Conservation (phyloP, 2,113 vertebrate genomes). For the Ornithorhynchus anatinus region DNA sequence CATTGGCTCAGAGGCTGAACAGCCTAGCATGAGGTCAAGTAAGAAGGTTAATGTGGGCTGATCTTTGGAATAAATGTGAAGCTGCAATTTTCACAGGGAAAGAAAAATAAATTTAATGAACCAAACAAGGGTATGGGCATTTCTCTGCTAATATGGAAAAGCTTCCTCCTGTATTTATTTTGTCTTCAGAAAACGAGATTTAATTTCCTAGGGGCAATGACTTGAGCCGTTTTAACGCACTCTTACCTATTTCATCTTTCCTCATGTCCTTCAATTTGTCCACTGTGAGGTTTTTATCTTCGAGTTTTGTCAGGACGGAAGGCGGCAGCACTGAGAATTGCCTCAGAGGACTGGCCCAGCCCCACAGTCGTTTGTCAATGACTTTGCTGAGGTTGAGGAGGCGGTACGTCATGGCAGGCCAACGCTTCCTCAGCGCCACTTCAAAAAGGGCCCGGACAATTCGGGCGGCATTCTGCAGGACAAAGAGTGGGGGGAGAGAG, state of each 20-base stretch:
- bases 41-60: no score
- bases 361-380: slow-evolving; percentile 96
- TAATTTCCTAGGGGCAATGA: neutral
- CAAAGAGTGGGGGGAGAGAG: neutral
- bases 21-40: no score
- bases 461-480: slow-evolving; percentile 90
- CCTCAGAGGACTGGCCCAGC: slow-evolving; percentile 89
- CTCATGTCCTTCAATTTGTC: slow-evolving; percentile 97
- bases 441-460: slow-evolving; percentile 96
- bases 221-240: slow-evolving; percentile 9
- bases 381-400: slow-evolving; percentile 95
- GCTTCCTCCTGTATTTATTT: neutral
- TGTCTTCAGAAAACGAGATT: neutral
- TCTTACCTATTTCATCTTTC: slow-evolving; percentile 97
- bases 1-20: no score
- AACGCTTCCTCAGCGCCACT: slow-evolving; percentile 93
- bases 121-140: neutral
- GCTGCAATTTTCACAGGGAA: neutral
- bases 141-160: neutral
- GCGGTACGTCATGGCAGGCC: slow-evolving; percentile 95
- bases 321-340: slow-evolving; percentile 88
- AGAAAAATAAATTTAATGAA: neutral
- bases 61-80: neutral
- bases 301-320: slow-evolving; percentile 83
- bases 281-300: slow-evolving; percentile 91